A percentile compares a stretch with the other conserved stretches of the same genome.
These are phyloP conservation scores for Azemiops feae DNA, from an alignment of 2,113 vertebrate species.

Conservation along the genomic window DNA sequence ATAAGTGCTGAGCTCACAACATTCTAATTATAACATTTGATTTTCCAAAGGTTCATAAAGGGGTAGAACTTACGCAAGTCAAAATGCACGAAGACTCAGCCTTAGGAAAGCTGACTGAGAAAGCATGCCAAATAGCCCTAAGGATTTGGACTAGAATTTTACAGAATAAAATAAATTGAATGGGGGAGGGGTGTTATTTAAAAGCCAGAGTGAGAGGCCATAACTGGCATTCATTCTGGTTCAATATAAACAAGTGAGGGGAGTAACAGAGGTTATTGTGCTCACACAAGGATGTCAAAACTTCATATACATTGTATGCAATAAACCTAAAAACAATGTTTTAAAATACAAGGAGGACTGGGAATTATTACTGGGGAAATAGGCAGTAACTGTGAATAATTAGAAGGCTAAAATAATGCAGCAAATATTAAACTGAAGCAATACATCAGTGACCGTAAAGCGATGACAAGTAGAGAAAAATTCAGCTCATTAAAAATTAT, in stretches of 20 bases:
- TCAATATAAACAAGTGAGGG: slow-evolving; percentile 59
- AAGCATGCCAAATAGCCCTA: slow-evolving; percentile 54
- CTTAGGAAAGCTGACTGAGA: slow-evolving; percentile 55
- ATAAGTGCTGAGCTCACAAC: slow-evolving; percentile 66
- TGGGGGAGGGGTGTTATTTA: slow-evolving; percentile 53
- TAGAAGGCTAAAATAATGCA: slow-evolving; percentile 30
- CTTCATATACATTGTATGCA: neutral
- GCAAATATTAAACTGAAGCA: slow-evolving; percentile 39
- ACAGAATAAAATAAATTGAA: slow-evolving; percentile 54
- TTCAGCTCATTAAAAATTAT: neutral
- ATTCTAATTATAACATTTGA: slow-evolving; percentile 67
- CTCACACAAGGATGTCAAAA: slow-evolving; percentile 50
- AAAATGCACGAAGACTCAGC: slow-evolving; percentile 44
- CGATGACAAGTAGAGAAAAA: slow-evolving; percentile 38
- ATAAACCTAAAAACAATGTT: slow-evolving; percentile 44
- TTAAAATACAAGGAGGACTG: slow-evolving; percentile 53
- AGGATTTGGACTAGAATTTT: slow-evolving; percentile 61
- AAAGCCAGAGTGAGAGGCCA: slow-evolving; percentile 61
- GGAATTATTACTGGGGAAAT: slow-evolving; percentile 40
- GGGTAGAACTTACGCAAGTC: slow-evolving; percentile 47
- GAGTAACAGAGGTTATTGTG: slow-evolving; percentile 42
- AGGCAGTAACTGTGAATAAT: slow-evolving; percentile 51
- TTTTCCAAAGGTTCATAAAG: slow-evolving; percentile 54
- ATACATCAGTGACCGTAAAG: slow-evolving; percentile 33
- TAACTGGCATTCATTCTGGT: slow-evolving; percentile 62